These are phyloP conservation scores for Pseudomyrmex dendroicus DNA, from an alignment of 1,140 invertebrate species.

Conservation along the genomic window DNA sequence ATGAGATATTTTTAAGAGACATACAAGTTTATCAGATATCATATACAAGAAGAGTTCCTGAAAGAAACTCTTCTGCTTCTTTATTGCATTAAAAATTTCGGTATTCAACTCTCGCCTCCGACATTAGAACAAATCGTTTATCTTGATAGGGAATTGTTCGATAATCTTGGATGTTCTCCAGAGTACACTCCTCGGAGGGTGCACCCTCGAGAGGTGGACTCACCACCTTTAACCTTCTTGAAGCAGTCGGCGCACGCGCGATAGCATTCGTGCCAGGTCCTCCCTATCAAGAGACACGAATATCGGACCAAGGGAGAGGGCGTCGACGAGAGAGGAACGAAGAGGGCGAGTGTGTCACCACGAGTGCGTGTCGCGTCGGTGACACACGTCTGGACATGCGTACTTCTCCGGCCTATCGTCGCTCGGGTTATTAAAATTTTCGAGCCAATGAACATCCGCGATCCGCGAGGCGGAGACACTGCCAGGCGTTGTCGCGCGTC, in stretches of 20 bases:
- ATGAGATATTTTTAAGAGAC: too few relatives aligned
- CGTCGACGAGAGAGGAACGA: conserved; percentile 28
- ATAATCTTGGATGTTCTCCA: conserved; percentile 47
- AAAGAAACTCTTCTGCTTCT: not conserved
- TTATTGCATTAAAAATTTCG: not conserved
- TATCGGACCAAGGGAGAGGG: conserved; percentile 44
- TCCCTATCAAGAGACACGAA: conserved; percentile 63
- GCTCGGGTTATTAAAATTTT: conserved; percentile 84
- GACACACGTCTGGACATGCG: conserved; percentile 84
- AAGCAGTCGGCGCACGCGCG: conserved; percentile 65
- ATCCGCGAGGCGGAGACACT: conserved; percentile 69
- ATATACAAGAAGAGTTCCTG: too few relatives aligned
- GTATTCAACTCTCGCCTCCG: not conserved
- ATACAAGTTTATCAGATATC: too few relatives aligned
- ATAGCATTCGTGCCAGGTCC: conserved; percentile 50
- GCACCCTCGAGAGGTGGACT: conserved; percentile 30
- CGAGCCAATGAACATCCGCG: conserved; percentile 82
- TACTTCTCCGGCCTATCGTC: conserved; percentile 83
- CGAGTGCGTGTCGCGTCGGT: conserved; percentile 79
- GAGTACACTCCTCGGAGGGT: conserved; percentile 12
- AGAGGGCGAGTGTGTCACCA: conserved; percentile 74
- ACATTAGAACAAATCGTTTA: conserved; percentile 13
- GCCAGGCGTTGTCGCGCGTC: conserved; percentile 56
- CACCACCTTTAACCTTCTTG: conserved; percentile 21
- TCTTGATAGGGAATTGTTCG: not conserved